phyloP scores from a whole-genome alignment of 1,140 invertebrate species.

The Acromyrmex echinatior region DNA sequence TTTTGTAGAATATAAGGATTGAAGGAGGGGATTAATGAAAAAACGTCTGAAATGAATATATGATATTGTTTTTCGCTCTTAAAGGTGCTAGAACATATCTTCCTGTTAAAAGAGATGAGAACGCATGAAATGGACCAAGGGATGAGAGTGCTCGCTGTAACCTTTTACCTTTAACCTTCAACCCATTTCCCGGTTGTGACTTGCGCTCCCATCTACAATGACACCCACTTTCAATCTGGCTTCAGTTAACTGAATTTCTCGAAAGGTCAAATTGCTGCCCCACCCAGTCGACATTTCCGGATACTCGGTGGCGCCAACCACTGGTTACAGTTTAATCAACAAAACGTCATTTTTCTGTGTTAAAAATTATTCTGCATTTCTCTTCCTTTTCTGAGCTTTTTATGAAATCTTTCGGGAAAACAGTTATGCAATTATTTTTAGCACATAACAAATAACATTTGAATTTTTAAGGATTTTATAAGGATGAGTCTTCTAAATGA shows the following conservation, averaged over 20 bases:
- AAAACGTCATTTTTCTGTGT: not conserved
- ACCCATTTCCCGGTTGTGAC: conserved; percentile 55
- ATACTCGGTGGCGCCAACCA: not conserved
- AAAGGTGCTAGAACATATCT: conserved; percentile 4
- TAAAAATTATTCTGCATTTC: not conserved
- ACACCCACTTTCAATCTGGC: conserved; percentile 44
- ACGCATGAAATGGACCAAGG: not conserved
- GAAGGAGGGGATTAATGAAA: not conserved
- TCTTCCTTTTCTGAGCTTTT: not conserved
- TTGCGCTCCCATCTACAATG: conserved; percentile 52
- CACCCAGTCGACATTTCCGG: conserved; percentile 12
- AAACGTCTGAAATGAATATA: not conserved
- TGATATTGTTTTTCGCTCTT: not conserved
- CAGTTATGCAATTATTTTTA: not conserved
- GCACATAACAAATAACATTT: not conserved
- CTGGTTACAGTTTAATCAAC: conserved; percentile 37
- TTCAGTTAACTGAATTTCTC: conserved; percentile 49
- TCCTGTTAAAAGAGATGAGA: not conserved
- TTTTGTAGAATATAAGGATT: not conserved
- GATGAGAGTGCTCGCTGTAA: conserved; percentile 25
- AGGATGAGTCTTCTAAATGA: not conserved
- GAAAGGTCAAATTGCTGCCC: conserved; percentile 59
- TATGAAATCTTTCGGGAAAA: not conserved
- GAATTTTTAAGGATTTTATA: not conserved
- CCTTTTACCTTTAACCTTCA: conserved; percentile 68